These are phyloP conservation scores for Andrena bicolor DNA, from an alignment of 2,888 invertebrate species.

Conservation along the genomic window DNA sequence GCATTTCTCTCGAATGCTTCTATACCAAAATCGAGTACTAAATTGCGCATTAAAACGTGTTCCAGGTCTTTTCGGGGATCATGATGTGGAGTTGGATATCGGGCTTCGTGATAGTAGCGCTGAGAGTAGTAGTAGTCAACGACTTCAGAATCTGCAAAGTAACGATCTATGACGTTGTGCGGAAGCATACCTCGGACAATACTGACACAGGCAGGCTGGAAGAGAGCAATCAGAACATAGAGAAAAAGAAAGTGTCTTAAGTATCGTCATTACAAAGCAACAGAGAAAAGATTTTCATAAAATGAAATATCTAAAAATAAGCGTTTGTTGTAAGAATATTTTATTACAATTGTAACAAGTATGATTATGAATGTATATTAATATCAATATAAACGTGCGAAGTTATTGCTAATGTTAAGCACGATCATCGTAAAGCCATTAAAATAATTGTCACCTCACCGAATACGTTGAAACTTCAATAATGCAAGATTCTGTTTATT, in stretches of 20 bases:
- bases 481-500: conserved; percentile 12
- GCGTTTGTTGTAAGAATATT: neutral
- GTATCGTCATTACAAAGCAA: neutral
- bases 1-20: neutral
- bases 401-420: neutral
- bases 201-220: neutral
- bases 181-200: neutral
- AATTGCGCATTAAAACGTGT: conserved; percentile 13
- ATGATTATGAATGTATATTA: neutral
- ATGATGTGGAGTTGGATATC: conserved; percentile 74
- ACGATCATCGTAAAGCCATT: no score
- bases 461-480: neutral
- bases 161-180: conserved; percentile 65
- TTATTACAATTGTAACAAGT: neutral
- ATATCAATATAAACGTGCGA: neutral
- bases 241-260: conserved; percentile 29
- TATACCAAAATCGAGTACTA: no score
- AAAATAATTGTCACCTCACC: no score
- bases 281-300: neutral
- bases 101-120: conserved; percentile 64
- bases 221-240: neutral
- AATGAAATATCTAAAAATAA: neutral
- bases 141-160: conserved; percentile 75
- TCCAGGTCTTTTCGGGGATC: conserved; percentile 67
- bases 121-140: conserved; percentile 62